A percentile compares a stretch with the other conserved stretches of the same genome.
Conservation (phyloP, 2,888 invertebrate genomes). For the Sarcophaga subvicina region DNA sequence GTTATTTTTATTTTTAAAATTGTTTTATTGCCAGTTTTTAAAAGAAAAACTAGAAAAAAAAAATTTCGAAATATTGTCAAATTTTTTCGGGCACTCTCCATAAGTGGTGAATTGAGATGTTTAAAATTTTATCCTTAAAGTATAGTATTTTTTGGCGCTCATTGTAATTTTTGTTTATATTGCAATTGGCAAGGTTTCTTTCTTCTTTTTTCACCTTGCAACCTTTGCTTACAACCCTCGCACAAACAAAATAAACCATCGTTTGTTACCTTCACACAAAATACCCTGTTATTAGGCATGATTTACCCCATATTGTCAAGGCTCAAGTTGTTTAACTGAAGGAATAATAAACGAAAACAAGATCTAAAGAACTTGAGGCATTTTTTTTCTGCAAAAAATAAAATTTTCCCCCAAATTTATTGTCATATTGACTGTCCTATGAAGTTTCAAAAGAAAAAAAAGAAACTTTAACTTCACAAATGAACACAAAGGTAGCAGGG, state of each 20-base stretch:
- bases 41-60: too few species aligned
- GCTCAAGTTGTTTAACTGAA: conserved; percentile 4
- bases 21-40: too few species aligned
- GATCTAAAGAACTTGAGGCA: conserved; percentile 3
- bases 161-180: too few species aligned
- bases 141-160: too few species aligned
- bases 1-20: too few species aligned
- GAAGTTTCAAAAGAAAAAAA: background rate
- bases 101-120: too few species aligned
- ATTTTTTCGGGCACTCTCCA: too few species aligned
- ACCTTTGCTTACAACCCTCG: conserved; percentile 12
- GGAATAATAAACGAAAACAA: conserved; percentile 11
- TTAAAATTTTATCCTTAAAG: too few species aligned
- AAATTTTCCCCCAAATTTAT: conserved; percentile 4
- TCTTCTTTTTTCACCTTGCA: background rate
- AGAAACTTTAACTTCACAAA: background rate
- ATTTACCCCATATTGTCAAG: conserved; percentile 56
- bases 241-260: background rate
- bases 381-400: conserved; percentile 3
- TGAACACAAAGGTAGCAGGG: conserved; percentile 17
- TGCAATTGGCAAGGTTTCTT: too few species aligned
- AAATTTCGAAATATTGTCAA: too few species aligned
- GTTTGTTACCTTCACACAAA: conserved; percentile 4
- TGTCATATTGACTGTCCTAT: background rate
- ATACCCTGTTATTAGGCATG: conserved; percentile 49